phyloP scores from a whole-genome alignment of 2,888 invertebrate genomes.

The Oscheius myriophilus region DNA sequence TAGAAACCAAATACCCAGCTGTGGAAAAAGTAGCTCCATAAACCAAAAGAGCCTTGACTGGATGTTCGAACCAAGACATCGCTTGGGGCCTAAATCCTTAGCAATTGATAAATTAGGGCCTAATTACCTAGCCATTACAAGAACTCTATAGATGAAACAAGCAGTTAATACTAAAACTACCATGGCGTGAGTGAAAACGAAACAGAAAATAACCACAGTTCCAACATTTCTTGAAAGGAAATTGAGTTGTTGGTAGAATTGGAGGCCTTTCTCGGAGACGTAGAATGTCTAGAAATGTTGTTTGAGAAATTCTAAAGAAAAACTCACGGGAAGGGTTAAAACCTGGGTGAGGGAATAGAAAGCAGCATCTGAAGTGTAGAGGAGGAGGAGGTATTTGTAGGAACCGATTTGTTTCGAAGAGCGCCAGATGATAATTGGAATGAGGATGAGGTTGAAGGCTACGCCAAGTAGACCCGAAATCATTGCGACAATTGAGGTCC shows the following conservation, averaged over 20 bases:
- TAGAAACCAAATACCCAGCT: constrained; percentile 8
- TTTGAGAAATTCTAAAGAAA: not conserved
- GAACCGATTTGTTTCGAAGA: not conserved
- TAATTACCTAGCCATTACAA: constrained; percentile 13
- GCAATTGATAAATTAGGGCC: not conserved
- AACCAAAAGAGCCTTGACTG: not conserved
- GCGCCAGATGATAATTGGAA: not conserved
- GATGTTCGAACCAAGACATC: constrained; percentile 3
- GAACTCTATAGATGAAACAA: constrained; percentile 13
- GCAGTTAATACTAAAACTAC: constrained; percentile 7
- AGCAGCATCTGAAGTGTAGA: not conserved
- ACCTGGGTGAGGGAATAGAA: constrained; percentile 1
- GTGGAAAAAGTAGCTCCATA: constrained; percentile 6
- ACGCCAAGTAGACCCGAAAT: too few species aligned
- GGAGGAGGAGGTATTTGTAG: constrained; percentile 4
- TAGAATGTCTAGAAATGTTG: constrained; percentile 1
- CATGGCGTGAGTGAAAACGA: constrained; percentile 14
- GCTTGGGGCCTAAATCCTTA: constrained; percentile 3
- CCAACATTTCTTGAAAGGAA: constrained; percentile 6
- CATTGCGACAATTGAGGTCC: too few species aligned
- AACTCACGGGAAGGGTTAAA: not conserved
- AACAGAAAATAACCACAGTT: constrained; percentile 6
- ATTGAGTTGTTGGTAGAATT: constrained; percentile 12
- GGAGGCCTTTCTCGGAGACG: constrained; percentile 13
- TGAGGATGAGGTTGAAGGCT: too few species aligned